Conservation (phyloP, 2,888 invertebrate genomes). For the Meganola albula region DNA sequence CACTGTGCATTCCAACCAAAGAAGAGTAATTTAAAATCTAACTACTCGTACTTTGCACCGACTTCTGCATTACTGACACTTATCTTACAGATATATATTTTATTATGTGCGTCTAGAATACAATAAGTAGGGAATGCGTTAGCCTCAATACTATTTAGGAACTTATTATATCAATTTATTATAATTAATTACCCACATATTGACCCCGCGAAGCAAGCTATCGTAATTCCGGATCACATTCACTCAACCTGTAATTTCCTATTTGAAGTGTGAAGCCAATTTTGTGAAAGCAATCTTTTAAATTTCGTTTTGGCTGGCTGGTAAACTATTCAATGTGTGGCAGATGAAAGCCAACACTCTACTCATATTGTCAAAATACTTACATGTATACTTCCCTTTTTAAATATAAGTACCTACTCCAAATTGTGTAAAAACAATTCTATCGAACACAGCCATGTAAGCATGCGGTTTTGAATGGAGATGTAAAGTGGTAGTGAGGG, state of each 20-base stretch:
- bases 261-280: constrained; percentile 32
- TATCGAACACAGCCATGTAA: constrained; percentile 24
- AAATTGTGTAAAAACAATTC: constrained; percentile 27
- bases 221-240: constrained; percentile 18
- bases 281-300: constrained; percentile 36
- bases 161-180: no score
- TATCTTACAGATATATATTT: no score
- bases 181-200: no score
- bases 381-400: not conserved
- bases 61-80: no score
- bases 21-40: no score
- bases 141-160: no score
- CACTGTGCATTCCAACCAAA: not conserved
- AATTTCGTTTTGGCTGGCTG: constrained; percentile 25
- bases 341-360: no score
- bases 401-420: not conserved
- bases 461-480: constrained; percentile 28
- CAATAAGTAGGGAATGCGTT: no score
- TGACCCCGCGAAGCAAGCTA: no score
- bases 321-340: no score
- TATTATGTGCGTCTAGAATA: no score
- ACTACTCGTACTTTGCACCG: no score
- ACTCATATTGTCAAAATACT: constrained; percentile 8
- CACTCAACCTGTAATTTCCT: constrained; percentile 35
- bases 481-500: constrained; percentile 33